Evolutionary conservation across 2,888 invertebrate species (phyloP), one percentile per base, ranked within the genome.

Genomic region (Drosophila subquinaria): DNA sequence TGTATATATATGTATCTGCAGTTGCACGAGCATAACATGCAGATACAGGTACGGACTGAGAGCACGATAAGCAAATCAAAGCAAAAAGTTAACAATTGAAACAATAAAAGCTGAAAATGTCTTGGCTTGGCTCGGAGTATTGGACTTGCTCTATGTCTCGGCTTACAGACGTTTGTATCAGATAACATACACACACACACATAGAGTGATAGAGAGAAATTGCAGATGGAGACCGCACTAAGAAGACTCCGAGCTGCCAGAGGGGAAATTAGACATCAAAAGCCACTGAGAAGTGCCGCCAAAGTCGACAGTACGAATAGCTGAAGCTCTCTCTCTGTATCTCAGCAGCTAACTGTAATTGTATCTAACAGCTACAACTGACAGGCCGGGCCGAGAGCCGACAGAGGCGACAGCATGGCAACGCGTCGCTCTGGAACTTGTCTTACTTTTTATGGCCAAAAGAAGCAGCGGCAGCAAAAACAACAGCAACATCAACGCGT

Each of bases 351-450:
- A 84, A 84, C 84, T 84, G 84, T 88, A 86, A 88, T 84, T 83
- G 89, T 88, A 84, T 86, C 87, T 84, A 84, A 88, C 83, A 85
- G 83, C 80, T 73, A 82, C 78, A 68, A 69, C 82, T 84, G 83
- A 88, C 83, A 88, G 73, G 77, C 45, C 66, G 42, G 61, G 57
- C 76, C 57, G 62, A 45, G 23, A 65, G 76, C 52, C 64, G 60
- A 63, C 59, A 45, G 60, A 36, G 60, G 63, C 72, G 76, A 76
- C 79, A 72, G 79, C 75, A 56, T 77, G 72, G 85, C 86, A 83
- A 80, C 82, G 86, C 77, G 82, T 82, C 88, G 80, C 86, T 74
- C 88, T 77, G 75, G 86, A 85, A 83, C 86, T 83, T 77, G 83
- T 83, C 82, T 85, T 82, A 65, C 88, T 88, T 88, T 88, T 88